Percentiles rank a stretch among this genome's conserved stretches.
phyloP scores from a whole-genome alignment of 2,797 vertebrate species.

The Bryconaethiops microstoma region DNA sequence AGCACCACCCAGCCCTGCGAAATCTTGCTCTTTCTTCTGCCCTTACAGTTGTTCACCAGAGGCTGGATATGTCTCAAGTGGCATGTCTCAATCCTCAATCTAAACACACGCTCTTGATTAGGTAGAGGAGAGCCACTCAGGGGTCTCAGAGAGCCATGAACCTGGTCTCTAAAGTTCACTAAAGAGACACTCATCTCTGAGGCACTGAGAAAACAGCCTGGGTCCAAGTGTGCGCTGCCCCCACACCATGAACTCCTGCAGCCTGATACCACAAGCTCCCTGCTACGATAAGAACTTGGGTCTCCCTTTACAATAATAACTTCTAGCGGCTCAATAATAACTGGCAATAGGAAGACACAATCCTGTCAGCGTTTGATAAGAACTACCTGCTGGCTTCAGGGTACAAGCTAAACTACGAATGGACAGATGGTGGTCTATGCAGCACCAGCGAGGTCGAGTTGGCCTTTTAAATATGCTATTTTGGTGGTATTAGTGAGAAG shows the following conservation, averaged over 20 bases:
- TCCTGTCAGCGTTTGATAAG: conserved; percentile 9
- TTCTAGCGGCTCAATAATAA: conserved; percentile 15
- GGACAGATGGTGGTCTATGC: background rate
- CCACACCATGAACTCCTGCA: background rate
- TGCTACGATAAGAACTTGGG: conserved; percentile 11
- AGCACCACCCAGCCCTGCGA: background rate
- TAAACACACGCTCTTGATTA: conserved; percentile 32
- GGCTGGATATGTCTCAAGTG: conserved; percentile 53
- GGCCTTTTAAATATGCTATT: conserved; percentile 1
- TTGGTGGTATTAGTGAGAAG: background rate
- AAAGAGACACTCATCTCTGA: conserved; percentile 30
- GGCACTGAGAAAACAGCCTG: conserved; percentile 5
- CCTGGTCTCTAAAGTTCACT: conserved; percentile 30
- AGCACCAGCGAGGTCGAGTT: conserved; percentile 1
- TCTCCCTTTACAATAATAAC: conserved; percentile 22
- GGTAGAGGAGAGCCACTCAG: conserved; percentile 14
- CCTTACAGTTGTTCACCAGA: background rate
- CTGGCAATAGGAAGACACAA: background rate
- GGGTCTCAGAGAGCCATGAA: conserved; percentile 18
- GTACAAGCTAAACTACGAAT: background rate
- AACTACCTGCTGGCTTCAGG: conserved; percentile 3
- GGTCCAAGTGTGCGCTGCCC: background rate
- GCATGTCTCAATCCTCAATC: conserved; percentile 17
- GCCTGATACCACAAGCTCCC: conserved; percentile 22
- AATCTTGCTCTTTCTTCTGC: background rate